Evolutionary conservation across 2,888 invertebrate genomes (phyloP).

Genomic region (Drosophila nr. perissopoda): DNA sequence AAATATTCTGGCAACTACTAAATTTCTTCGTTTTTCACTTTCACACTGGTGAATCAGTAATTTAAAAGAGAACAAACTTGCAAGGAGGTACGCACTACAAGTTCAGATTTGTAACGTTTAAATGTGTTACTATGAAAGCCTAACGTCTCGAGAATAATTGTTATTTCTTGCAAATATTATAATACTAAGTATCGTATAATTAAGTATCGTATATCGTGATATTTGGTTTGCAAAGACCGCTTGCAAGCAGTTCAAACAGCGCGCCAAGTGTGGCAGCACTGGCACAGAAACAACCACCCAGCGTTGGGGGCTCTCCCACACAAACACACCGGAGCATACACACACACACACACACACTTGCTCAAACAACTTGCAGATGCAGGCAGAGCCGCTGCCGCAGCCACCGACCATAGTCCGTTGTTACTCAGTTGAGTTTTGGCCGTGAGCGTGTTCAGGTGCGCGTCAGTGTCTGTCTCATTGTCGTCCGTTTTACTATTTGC

Average conservation of each 20-base stretch:
- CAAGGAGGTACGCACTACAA: neutral
- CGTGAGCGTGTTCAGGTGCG: constrained; percentile 66
- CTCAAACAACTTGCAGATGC: constrained; percentile 48
- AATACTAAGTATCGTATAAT: too few relatives aligned
- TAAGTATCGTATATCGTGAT: neutral
- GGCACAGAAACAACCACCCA: constrained; percentile 57
- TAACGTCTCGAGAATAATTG: neutral
- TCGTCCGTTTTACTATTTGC: constrained; percentile 41
- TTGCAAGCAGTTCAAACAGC: constrained; percentile 28
- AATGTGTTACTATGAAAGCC: neutral
- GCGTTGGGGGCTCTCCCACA: constrained; percentile 53
- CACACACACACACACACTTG: constrained; percentile 26
- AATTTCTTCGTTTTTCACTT: neutral
- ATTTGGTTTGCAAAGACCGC: neutral
- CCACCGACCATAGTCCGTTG: constrained; percentile 47
- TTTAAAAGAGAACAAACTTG: neutral
- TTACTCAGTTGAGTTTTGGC: constrained; percentile 68
- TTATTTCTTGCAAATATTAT: neutral
- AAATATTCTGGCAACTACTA: neutral
- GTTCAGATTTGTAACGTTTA: neutral
- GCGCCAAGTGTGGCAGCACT: constrained; percentile 52
- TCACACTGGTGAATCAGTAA: neutral
- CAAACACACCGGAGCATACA: constrained; percentile 12
- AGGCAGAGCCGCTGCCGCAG: constrained; percentile 46
- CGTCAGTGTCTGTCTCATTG: constrained; percentile 30